Evolutionary conservation across 2,888 invertebrate genomes (phyloP).

Genomic region (Drosophila formosana): DNA sequence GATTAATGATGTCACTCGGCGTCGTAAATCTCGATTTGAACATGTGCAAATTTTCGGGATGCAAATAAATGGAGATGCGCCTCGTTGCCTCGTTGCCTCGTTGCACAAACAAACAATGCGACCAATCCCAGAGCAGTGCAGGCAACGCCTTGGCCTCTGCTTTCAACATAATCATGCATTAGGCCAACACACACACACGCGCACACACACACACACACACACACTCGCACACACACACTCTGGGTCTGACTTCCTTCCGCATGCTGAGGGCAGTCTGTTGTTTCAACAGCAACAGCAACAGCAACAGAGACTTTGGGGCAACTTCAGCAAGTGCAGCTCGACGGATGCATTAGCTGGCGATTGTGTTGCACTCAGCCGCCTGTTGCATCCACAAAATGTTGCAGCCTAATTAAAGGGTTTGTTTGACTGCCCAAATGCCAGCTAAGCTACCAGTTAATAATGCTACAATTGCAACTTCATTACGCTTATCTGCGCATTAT

Average conservation of each 20-base stretch:
- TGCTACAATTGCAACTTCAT: neutral
- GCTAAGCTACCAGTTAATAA: constrained; percentile 2
- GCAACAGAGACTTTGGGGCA: neutral
- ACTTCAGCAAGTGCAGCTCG: constrained; percentile 10
- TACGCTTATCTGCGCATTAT: neutral
- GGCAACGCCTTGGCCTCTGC: constrained; percentile 50
- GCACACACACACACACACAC: constrained; percentile 11
- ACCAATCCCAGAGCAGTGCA: constrained; percentile 50
- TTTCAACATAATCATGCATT: constrained; percentile 74
- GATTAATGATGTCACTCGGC: constrained; percentile 85
- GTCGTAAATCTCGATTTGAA: constrained; percentile 85
- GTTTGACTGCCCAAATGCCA: neutral
- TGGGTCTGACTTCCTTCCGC: constrained; percentile 52
- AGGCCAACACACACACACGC: constrained; percentile 42
- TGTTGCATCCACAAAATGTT: constrained; percentile 62
- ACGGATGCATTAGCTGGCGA: constrained; percentile 68
- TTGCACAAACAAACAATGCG: constrained; percentile 13
- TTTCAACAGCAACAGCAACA: neutral
- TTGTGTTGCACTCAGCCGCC: constrained; percentile 61
- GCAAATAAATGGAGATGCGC: constrained; percentile 78
- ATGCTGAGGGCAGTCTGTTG: constrained; percentile 20
- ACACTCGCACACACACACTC: constrained; percentile 1
- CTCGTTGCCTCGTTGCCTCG: constrained; percentile 51
- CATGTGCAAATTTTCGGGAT: constrained; percentile 81
- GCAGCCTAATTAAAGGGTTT: constrained; percentile 50